Base-by-base conservation (phyloP, 2,888 invertebrate genomes). In the Epiblema foenella region DNA sequence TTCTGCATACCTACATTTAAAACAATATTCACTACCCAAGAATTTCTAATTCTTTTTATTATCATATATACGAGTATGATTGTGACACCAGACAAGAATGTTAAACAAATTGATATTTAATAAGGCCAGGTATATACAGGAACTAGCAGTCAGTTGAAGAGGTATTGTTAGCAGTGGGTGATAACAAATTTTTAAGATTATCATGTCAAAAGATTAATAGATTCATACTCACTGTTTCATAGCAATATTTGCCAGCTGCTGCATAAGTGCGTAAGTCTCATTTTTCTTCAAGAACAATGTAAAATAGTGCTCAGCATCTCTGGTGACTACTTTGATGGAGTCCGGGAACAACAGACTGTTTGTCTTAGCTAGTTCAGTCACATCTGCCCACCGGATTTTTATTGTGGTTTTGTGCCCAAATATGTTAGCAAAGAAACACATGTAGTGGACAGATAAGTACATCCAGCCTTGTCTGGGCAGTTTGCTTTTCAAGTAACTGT, bases 391-490 rank as follows among this genome's bases (percentile, higher is more conserved):
- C 79, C 98, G 95, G 69, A 99, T 95, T 77, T 97, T 96, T 60
- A 98, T 94, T 81, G 97, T 97, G 5, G 97, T 98, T 87, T 99
- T 98, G 72, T 95, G 96, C 10, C 99, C 98, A 89, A 99, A 95
- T 83, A 99, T 96, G 84, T 97, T 98, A 0, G 99, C 98, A 88
- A 99, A 97, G 91, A 99, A 99, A 85, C 98, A 98, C 86, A 99
- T 95, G 87, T 98, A 98, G 86, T 98, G 98, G 46, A 99, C 96
- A 20, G 99, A 98, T n/a, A 99, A 94, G 85, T 99, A 99, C 85
- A 99, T 94, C 96, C 98, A 98, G 42, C 99, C 99, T 93, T 99
- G 99, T n/a, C 98, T 94, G 0, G 99, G 99, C 77, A 99, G 94
- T 86, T 96, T 96, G 46, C 97, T 97, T 89, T 98, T 98, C 96